Percentiles rank a stretch among this genome's conserved stretches.
Evolutionary conservation across 2,113 vertebrate species (phyloP).

Genomic region (Bucco capensis): DNA sequence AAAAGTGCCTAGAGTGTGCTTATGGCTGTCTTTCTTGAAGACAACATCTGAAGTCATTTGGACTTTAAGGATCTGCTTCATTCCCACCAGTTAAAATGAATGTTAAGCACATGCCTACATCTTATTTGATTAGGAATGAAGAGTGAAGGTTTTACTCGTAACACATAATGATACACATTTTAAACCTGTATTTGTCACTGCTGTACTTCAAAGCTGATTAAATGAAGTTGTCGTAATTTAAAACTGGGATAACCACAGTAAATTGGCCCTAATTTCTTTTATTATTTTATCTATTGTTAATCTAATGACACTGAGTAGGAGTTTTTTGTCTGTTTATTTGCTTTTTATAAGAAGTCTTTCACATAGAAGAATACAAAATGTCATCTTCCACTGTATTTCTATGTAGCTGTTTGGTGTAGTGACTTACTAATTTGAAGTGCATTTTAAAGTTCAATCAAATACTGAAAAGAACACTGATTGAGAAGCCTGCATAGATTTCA

Average conservation of each 20-base stretch:
- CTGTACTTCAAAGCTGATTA: constrained; percentile 28
- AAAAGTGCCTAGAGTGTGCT: constrained; percentile 4
- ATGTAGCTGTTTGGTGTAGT: constrained; percentile 34
- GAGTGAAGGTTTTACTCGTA: constrained; percentile 8
- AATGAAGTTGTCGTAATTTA: constrained; percentile 34
- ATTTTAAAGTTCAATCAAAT: constrained; percentile 55
- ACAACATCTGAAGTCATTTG: neutral
- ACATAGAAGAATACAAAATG: constrained; percentile 16
- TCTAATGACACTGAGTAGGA: constrained; percentile 38
- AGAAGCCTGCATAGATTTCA: constrained; percentile 59
- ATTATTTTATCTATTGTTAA: constrained; percentile 36
- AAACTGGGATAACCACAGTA: constrained; percentile 15
- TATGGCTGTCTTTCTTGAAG: neutral
- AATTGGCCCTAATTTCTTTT: constrained; percentile 34
- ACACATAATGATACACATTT: neutral
- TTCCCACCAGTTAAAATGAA: neutral
- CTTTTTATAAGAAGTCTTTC: constrained; percentile 39
- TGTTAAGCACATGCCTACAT: neutral
- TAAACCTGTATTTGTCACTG: neutral
- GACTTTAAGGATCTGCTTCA: neutral
- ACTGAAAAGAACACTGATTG: constrained; percentile 57
- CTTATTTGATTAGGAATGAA: neutral
- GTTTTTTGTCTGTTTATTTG: constrained; percentile 44
- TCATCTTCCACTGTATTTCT: constrained; percentile 26
- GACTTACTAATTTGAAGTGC: constrained; percentile 47